phyloP scores from a whole-genome alignment of 30 jellyfish, hydroid and myxozoan species.

The Mastigias papua region DNA sequence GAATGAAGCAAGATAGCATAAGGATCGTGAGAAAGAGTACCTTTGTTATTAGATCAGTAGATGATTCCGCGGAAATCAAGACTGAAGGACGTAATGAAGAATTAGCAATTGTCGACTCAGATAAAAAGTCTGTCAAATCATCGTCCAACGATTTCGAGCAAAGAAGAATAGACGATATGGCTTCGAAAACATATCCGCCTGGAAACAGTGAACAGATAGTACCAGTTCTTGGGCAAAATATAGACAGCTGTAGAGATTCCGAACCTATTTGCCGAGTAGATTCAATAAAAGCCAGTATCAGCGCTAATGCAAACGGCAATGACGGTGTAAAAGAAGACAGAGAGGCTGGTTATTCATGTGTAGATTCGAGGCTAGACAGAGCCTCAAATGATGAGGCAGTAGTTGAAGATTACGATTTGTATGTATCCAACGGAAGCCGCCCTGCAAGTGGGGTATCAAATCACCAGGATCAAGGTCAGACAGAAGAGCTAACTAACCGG shows the following conservation, averaged over 20 bases:
- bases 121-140: neutral
- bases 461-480: neutral
- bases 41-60: constrained; percentile 9
- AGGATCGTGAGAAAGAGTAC: constrained; percentile 30
- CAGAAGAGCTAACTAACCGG: neutral
- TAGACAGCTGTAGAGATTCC: no score
- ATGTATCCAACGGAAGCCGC: constrained; percentile 55
- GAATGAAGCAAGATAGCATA: neutral
- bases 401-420: constrained; percentile 47
- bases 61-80: neutral
- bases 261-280: no score
- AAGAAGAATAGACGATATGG: neutral
- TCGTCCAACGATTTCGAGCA: neutral
- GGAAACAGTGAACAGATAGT: no score
- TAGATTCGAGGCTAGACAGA: constrained; percentile 10
- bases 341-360: neutral
- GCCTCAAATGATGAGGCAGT: constrained; percentile 19
- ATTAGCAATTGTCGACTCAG: neutral
- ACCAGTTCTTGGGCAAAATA: no score
- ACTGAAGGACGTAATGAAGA: neutral
- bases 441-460: constrained; percentile 51
- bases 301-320: no score
- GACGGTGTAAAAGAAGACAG: neutral
- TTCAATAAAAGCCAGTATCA: no score
- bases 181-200: no score